phyloP scores from a whole-genome alignment of 2,888 invertebrate genomes.

The Laspeyria flexula region DNA sequence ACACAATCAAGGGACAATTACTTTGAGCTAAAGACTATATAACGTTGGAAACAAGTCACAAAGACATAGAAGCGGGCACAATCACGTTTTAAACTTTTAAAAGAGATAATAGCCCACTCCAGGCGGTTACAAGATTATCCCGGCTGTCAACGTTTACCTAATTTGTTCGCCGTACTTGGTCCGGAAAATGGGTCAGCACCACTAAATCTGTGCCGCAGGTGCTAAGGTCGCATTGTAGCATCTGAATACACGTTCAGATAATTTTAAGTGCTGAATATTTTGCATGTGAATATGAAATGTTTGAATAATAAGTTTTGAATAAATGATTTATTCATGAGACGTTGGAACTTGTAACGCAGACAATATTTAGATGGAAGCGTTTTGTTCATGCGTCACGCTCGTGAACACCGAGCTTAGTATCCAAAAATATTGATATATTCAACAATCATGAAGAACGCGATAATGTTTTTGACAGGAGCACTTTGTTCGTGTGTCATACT shows the following conservation, averaged over 20 bases:
- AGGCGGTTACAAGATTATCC: slow-evolving; percentile 7
- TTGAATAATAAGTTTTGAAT: neutral
- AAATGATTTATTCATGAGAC: neutral
- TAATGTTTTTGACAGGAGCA: too few relatives aligned
- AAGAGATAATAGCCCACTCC: slow-evolving; percentile 3
- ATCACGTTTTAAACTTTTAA: slow-evolving; percentile 1
- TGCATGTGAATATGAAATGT: neutral
- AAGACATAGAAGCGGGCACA: neutral
- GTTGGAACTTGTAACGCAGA: neutral
- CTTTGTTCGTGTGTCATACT: too few relatives aligned
- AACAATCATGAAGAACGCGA: too few relatives aligned
- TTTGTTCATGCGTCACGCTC: neutral
- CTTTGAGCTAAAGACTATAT: neutral
- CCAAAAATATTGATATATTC: too few relatives aligned
- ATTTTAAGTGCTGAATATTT: neutral
- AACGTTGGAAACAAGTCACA: neutral
- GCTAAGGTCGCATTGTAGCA: slow-evolving; percentile 22
- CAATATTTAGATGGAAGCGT: neutral
- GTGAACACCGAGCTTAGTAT: too few relatives aligned
- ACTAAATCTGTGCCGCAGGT: slow-evolving; percentile 25
- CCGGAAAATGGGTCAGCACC: slow-evolving; percentile 15
- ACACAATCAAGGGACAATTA: too few relatives aligned
- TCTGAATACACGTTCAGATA: slow-evolving; percentile 2
- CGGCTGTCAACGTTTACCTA: slow-evolving; percentile 9
- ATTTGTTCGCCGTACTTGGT: slow-evolving; percentile 8